Evolutionary conservation across 2,797 vertebrate species (phyloP), one percentile per base, ranked within the genome.

Genomic region (Tarsius wallacei): DNA sequence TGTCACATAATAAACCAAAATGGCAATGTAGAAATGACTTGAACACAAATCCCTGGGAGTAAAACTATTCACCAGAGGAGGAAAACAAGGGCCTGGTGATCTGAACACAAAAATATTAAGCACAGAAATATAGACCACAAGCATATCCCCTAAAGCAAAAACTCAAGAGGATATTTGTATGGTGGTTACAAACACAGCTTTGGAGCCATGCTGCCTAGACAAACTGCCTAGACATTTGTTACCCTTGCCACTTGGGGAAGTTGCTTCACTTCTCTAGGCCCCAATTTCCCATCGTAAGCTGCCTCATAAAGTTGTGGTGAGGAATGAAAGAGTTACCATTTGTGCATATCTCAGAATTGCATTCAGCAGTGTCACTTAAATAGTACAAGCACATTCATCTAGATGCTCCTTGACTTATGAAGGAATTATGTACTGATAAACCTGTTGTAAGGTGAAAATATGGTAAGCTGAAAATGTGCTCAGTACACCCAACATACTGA

Each of bases 1-100:
- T 97, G 51, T 68, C 64, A 64, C 70, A 68, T 0, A 73, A 85
- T 93, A 94, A 96, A 97, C 49, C 36, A 78, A 59, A 96, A 49
- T 13, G 95, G 31, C 36, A 73, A 90, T 28, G 64, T 9, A 96
- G 76, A 96, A 71, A 80, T 66, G 1, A 76, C 89, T 82, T 63
- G 51, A 87, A 82, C 96, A 96, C 96, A 94, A 15, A 19, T 66
- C 73, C 61, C 21, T 17, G 22, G 76, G 49, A 91, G 51, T 26
- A 87, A 93, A 96, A 49, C 21, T 82, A 76, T 71, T 17, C 16
- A 64, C 77, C n/a, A 85, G 82, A 28, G 77, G 49, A 87, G 14
- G 26, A 80, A 91, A 53, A 57, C 5, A 10, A 86, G 70, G 73
- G 7, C 4, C 68, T 77, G 3, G 22, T 66, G 83, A 91, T 36